phyloP scores from a whole-genome alignment of 1,140 invertebrate genomes.

The Parapsyche elsis region DNA sequence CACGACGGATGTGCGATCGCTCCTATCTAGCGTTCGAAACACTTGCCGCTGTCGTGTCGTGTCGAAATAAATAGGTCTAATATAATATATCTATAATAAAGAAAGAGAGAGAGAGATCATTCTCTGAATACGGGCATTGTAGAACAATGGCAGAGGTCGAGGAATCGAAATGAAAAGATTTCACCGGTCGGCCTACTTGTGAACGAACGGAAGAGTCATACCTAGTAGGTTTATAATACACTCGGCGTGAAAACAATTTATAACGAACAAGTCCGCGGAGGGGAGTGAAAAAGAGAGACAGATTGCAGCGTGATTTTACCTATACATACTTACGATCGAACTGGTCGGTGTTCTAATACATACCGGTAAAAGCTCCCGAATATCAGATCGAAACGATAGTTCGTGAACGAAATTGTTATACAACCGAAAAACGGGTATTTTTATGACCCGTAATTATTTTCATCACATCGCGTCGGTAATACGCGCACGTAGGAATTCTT shows the following conservation, averaged over 20 bases:
- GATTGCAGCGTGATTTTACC: conserved; percentile 13
- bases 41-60: not conserved
- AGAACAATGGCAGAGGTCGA: conserved; percentile 41
- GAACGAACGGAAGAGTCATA: not conserved
- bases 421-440: conserved; percentile 31
- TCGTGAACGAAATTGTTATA: conserved; percentile 38
- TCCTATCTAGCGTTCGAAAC: not conserved
- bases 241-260: conserved; percentile 32
- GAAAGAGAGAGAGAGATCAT: conserved; percentile 27
- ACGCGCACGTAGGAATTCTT: conserved; percentile 27
- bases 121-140: conserved; percentile 31
- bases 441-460: conserved; percentile 42
- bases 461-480: conserved; percentile 35
- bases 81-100: not conserved
- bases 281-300: not conserved
- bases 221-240: not conserved
- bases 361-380: conserved; percentile 21
- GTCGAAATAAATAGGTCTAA: not conserved
- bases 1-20: not conserved
- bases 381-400: conserved; percentile 39
- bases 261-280: not conserved
- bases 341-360: conserved; percentile 11
- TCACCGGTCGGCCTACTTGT: conserved; percentile 44
- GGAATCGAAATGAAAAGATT: conserved; percentile 49
- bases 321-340: not conserved